Evolutionary conservation across 2,797 vertebrate species (phyloP).

Genomic region (Muscicapa striata): DNA sequence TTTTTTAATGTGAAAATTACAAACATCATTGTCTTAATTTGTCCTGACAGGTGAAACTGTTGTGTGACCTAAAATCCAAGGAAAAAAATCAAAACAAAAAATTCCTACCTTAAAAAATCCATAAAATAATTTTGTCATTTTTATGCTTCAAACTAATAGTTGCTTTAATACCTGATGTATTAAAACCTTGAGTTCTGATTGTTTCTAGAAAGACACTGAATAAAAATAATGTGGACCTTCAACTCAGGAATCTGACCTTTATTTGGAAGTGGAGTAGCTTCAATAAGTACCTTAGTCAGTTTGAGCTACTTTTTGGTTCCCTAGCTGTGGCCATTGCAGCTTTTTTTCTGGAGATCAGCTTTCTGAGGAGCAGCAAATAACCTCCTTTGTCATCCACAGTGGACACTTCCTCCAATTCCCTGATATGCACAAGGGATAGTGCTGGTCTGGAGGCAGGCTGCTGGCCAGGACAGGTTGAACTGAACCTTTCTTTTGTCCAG

Average conservation of each 20-base stretch:
- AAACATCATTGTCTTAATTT: neutral
- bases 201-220: neutral
- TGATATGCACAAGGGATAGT: neutral
- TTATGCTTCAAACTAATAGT: neutral
- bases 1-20: neutral
- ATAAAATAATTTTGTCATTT: neutral
- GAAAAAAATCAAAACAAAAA: accelerated
- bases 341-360: neutral
- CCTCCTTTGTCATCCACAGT: accelerated
- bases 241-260: neutral
- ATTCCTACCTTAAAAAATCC: neutral
- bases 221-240: neutral
- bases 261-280: neutral
- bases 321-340: neutral
- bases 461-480: neutral
- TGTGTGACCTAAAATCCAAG: neutral
- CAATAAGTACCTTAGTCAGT: neutral
- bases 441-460: neutral
- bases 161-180: neutral
- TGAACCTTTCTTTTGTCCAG: neutral
- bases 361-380: neutral
- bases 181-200: neutral
- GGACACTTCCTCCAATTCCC: neutral
- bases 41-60: neutral
- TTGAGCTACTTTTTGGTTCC: neutral